Evolutionary conservation across 92 coral and sea anemone species (phyloP).

Genomic region (Porites evermanni): DNA sequence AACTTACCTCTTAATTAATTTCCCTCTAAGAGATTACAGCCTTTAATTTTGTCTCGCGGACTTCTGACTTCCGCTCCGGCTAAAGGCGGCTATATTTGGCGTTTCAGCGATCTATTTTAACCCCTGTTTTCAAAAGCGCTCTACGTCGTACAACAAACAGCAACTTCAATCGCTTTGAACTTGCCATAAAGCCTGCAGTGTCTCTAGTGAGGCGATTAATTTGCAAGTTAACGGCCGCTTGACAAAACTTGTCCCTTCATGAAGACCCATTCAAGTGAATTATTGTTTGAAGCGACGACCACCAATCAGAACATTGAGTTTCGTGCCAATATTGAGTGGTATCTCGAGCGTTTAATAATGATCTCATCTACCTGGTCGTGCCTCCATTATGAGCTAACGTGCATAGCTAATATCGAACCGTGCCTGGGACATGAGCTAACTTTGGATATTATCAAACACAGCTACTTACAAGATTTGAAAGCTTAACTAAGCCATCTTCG

Average conservation of each 20-base stretch:
- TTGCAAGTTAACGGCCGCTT: constrained; percentile 48
- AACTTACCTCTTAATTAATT: neutral
- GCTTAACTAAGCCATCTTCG: neutral
- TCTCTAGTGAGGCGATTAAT: constrained; percentile 29
- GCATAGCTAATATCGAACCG: constrained; percentile 34
- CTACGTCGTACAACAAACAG: constrained; percentile 1
- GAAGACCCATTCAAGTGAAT: constrained; percentile 19
- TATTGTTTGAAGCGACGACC: constrained; percentile 9
- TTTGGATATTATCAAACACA: constrained; percentile 20
- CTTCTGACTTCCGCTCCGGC: neutral
- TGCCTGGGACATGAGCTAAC: constrained; percentile 46
- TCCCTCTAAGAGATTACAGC: neutral
- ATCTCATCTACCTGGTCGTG: constrained; percentile 55
- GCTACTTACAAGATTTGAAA: constrained; percentile 41
- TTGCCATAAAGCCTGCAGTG: constrained; percentile 24
- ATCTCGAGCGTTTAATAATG: constrained; percentile 60
- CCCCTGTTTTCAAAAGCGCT: constrained; percentile 10
- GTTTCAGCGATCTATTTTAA: neutral
- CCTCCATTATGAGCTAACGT: constrained; percentile 62
- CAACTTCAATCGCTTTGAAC: constrained; percentile 8
- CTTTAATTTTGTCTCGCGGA: neutral
- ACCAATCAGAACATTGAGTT: constrained; percentile 12
- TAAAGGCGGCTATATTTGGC: neutral
- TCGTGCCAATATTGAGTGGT: constrained; percentile 2
- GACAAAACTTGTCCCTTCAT: constrained; percentile 7